Conservation (phyloP, 1,140 invertebrate genomes). For the Atopsyche davidsoni region DNA sequence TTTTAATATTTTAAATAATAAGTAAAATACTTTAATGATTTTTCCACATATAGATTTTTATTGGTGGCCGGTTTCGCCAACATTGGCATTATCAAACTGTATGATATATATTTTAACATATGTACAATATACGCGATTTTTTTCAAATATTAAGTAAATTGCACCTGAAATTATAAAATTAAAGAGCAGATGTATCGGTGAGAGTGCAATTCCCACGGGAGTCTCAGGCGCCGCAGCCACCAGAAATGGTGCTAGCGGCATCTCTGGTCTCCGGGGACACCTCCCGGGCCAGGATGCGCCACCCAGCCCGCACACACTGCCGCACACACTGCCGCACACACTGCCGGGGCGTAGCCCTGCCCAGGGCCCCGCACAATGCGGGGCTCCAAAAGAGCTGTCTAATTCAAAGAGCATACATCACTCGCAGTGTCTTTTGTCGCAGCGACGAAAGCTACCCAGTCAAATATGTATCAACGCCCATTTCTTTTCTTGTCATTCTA, state of each 20-base stretch:
- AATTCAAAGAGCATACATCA: constrained; percentile 30
- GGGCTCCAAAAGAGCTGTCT: constrained; percentile 26
- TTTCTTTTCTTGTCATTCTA: constrained; percentile 27
- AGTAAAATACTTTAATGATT: too few relatives aligned
- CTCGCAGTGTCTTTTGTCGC: constrained; percentile 23
- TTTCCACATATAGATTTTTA: too few relatives aligned
- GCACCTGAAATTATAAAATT: neutral
- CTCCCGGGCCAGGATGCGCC: neutral
- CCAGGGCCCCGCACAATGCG: constrained; percentile 13
- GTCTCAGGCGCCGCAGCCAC: too few relatives aligned
- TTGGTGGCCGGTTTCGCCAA: too few relatives aligned
- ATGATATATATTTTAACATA: neutral
- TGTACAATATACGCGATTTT: neutral
- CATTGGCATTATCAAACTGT: too few relatives aligned
- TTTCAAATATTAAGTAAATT: neutral
- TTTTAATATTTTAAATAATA: too few relatives aligned
- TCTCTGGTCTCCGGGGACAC: constrained; percentile 8
- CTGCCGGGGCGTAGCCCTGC: constrained; percentile 1
- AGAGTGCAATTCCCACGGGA: neutral
- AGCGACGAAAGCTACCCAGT: constrained; percentile 28
- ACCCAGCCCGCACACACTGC: constrained; percentile 15
- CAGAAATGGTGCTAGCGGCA: too few relatives aligned
- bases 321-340: constrained; percentile 1
- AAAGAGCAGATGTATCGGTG: neutral
- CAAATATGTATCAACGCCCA: constrained; percentile 29